phyloP scores from a whole-genome alignment of 2,888 invertebrate species.

The Drosophila mimetica region DNA sequence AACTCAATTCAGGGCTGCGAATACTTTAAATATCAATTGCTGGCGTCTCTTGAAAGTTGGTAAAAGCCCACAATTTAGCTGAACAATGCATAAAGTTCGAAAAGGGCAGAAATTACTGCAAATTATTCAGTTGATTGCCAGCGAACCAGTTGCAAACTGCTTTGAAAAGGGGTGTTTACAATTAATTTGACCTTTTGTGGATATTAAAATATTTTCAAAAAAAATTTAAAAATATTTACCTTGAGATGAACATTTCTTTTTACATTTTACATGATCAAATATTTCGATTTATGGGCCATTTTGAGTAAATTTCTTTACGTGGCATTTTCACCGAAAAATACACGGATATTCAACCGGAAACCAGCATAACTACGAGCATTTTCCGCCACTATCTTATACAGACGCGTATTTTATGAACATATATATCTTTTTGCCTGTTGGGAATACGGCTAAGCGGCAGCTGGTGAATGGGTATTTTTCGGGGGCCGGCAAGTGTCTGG shows the following conservation, averaged over 20 bases:
- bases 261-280: too few species aligned
- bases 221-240: too few species aligned
- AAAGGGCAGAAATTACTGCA: not conserved
- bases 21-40: constrained; percentile 3
- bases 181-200: not conserved
- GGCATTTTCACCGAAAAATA: not conserved
- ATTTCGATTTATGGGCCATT: not conserved
- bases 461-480: not conserved
- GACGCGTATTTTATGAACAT: constrained; percentile 5
- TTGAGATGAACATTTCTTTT: too few species aligned
- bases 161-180: not conserved
- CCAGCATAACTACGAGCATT: not conserved
- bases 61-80: too few species aligned
- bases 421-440: not conserved
- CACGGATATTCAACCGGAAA: constrained; percentile 2
- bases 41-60: not conserved
- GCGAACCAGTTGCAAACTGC: too few species aligned
- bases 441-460: constrained; percentile 22
- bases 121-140: not conserved
- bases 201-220: too few species aligned
- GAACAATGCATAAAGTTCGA: not conserved
- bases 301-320: too few species aligned
- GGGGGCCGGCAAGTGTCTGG: constrained; percentile 15
- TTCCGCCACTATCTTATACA: not conserved
- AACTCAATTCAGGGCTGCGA: not conserved